A percentile compares a stretch with the other conserved stretches of the same genome.
These are phyloP conservation scores for Apantesis nais DNA, from an alignment of 2,888 invertebrate genomes.

Conservation along the genomic window DNA sequence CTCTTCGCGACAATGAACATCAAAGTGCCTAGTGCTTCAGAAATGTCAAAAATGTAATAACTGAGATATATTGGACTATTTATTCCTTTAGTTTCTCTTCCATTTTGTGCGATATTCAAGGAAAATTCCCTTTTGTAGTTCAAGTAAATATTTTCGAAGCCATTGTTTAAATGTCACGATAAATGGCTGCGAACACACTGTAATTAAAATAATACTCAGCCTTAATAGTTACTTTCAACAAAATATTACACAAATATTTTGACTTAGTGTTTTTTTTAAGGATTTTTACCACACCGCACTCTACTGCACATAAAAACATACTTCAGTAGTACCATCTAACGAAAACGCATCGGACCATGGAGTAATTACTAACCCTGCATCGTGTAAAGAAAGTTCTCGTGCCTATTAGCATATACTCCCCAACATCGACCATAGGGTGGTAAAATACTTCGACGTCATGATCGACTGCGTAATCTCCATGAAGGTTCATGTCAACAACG, in stretches of 20 bases:
- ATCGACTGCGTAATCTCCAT: too few relatives aligned
- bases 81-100: not conserved
- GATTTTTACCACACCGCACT: too few relatives aligned
- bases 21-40: not conserved
- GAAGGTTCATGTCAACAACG: too few relatives aligned
- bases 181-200: not conserved
- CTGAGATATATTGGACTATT: not conserved
- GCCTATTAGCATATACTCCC: too few relatives aligned
- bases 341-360: too few relatives aligned
- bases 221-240: not conserved
- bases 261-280: not conserved
- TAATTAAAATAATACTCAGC: not conserved
- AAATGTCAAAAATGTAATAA: constrained; percentile 1
- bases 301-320: too few relatives aligned
- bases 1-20: not conserved
- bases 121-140: not conserved
- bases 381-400: too few relatives aligned
- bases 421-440: too few relatives aligned
- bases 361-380: too few relatives aligned
- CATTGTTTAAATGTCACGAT: not conserved
- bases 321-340: too few relatives aligned
- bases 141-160: not conserved
- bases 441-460: too few relatives aligned
- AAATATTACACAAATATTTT: not conserved
- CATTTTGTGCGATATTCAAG: not conserved